Evolutionary conservation across 1,140 invertebrate species (phyloP), one percentile per base, ranked within the genome.

Genomic region (Heliconius eleuchia): DNA sequence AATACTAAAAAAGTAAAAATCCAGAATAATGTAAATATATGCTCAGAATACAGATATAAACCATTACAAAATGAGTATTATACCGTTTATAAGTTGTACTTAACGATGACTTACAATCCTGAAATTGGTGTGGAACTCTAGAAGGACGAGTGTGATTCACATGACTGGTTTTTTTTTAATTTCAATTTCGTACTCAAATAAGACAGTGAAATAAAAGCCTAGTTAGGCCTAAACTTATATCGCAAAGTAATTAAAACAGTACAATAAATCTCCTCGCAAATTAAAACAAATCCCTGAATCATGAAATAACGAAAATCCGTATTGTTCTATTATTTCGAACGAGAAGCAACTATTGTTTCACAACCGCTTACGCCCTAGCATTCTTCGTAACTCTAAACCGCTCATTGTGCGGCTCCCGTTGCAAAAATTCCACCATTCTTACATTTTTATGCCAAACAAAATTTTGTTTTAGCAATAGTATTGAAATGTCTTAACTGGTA

Each of bases 351-450:
- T 80, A 76, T 80, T 81, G 75, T 80, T 74, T 79, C 74, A 74
- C 55, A 76, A 78, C 27, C 37, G 80, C 73, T 80, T 83, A 80
- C 76, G 60, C 75, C 42, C 60, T 66, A 74, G 79, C 82, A 82
- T 78, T 76, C 73, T 60, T 46, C 77, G 83, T 82, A 83, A 86
- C 78, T 74, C 60, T 80, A 85, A 74, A 72, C 73, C 78, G 55
- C 37, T 66, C 78, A 80, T 85, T 84, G 82, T 84, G 72, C 71
- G 78, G 80, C 73, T 82, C 79, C 71, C 81, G 82, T 86, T 86
- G 79, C 85, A 77, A 70, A 79, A 83, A 84, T 82, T 82, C 81
- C 77, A 79, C 80, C 66, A 79, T 84, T 80, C 46, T 83, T 76
- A 78, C 77, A 46, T 79, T 82, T 82, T 86, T 82, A 73, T 78